Percentiles rank a stretch among this genome's conserved stretches.
These are phyloP conservation scores for Cebus imitator DNA, from an alignment of 2,113 vertebrate genomes.

Conservation along the genomic window DNA sequence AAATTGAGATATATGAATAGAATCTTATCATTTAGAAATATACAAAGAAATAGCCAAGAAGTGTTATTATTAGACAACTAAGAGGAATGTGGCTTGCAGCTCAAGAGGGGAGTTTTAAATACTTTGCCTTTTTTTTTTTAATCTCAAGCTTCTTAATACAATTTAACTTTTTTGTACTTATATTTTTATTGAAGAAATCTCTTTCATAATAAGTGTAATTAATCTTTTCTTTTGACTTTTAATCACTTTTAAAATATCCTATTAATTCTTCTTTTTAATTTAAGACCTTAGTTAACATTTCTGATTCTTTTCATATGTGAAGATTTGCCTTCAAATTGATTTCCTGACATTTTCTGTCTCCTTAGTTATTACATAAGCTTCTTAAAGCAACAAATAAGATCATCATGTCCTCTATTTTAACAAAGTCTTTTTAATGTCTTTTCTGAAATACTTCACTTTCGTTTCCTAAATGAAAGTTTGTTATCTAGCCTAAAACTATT, in stretches of 20 bases:
- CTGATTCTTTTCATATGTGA: not conserved
- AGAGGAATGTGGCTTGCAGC: not conserved
- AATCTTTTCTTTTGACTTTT: not conserved
- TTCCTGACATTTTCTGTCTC: not conserved
- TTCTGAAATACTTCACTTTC: constrained; percentile 9
- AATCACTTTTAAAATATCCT: not conserved
- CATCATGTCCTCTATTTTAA: not conserved
- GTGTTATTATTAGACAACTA: not conserved
- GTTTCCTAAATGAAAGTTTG: not conserved
- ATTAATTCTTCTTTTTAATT: not conserved
- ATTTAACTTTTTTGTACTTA: not conserved
- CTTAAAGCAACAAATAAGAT: not conserved
- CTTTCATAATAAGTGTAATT: not conserved
- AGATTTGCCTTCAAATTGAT: not conserved
- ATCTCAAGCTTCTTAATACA: not conserved
- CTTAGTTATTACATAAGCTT: not conserved
- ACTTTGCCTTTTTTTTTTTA: not conserved
- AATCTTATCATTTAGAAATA: not conserved
- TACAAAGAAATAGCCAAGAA: not conserved
- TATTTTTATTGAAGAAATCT: not conserved
- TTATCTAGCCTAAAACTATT: not conserved
- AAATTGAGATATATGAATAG: not conserved
- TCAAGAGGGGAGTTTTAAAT: not conserved
- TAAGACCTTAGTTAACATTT: not conserved
- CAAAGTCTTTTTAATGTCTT: not conserved